Conservation (phyloP, 2,797 vertebrate species). For the Geotrypetes seraphini region DNA sequence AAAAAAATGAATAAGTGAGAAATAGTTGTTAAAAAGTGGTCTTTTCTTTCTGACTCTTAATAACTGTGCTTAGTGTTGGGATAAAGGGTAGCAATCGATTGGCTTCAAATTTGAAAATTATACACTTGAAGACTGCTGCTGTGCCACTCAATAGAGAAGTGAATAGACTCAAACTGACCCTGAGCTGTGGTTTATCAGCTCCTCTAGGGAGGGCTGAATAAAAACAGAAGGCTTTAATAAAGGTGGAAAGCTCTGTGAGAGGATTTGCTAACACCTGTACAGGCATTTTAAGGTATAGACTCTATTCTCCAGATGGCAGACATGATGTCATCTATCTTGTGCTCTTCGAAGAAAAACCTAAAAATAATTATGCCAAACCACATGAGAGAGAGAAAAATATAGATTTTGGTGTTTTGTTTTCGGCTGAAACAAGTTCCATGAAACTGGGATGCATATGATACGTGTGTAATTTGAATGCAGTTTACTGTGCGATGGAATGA, state of each 20-base stretch:
- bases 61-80: conserved; percentile 45
- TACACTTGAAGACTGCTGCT: conserved; percentile 61
- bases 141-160: conserved; percentile 51
- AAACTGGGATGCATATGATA: no score
- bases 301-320: conserved; percentile 3
- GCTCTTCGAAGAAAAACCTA: conserved; percentile 5
- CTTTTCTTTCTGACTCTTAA: conserved; percentile 49
- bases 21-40: conserved; percentile 45
- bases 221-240: conserved; percentile 36
- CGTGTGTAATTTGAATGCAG: not conserved
- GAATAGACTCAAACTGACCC: conserved; percentile 32
- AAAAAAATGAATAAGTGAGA: conserved; percentile 40
- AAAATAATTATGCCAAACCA: conserved; percentile 9
- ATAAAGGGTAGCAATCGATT: conserved; percentile 76
- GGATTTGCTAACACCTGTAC: conserved; percentile 33
- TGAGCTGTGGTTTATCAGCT: conserved; percentile 20
- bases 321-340: conserved; percentile 20
- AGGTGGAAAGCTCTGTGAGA: conserved; percentile 8
- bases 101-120: conserved; percentile 80
- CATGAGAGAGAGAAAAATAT: not conserved
- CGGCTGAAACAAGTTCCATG: not conserved
- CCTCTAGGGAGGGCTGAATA: conserved; percentile 19
- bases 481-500: no score
- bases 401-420: not conserved
- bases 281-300: conserved; percentile 31